These are phyloP conservation scores for Ceratitis capitata DNA, from an alignment of 1,140 invertebrate species.

Conservation along the genomic window DNA sequence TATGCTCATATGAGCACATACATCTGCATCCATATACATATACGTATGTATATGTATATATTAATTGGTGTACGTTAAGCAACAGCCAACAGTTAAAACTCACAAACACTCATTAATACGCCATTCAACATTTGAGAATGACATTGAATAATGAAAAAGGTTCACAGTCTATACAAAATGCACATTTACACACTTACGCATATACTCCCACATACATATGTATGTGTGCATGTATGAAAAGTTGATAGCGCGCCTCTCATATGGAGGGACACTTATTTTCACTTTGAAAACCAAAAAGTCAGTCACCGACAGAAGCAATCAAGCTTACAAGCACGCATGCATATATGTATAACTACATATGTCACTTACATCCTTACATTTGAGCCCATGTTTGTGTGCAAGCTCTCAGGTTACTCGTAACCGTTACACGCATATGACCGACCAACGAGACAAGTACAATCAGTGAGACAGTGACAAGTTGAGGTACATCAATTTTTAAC, in stretches of 20 bases:
- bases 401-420: background rate
- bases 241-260: background rate
- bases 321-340: background rate
- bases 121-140: constrained; percentile 31
- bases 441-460: constrained; percentile 32
- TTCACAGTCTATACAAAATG: constrained; percentile 25
- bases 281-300: constrained; percentile 13
- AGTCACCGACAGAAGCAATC: constrained; percentile 8
- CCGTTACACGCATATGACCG: background rate
- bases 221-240: background rate
- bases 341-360: background rate
- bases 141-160: constrained; percentile 37
- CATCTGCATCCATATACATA: background rate
- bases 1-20: background rate
- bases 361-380: background rate
- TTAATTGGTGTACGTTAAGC: background rate
- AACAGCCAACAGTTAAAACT: background rate
- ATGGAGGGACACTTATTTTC: constrained; percentile 21
- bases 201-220: background rate
- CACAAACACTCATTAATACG: constrained; percentile 35
- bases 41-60: background rate
- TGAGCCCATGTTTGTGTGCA: background rate
- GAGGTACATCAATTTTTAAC: constrained; percentile 34
- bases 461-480: constrained; percentile 33
- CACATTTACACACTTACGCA: background rate